phyloP scores from a whole-genome alignment of 2,797 vertebrate species.

The Mus caroli region DNA sequence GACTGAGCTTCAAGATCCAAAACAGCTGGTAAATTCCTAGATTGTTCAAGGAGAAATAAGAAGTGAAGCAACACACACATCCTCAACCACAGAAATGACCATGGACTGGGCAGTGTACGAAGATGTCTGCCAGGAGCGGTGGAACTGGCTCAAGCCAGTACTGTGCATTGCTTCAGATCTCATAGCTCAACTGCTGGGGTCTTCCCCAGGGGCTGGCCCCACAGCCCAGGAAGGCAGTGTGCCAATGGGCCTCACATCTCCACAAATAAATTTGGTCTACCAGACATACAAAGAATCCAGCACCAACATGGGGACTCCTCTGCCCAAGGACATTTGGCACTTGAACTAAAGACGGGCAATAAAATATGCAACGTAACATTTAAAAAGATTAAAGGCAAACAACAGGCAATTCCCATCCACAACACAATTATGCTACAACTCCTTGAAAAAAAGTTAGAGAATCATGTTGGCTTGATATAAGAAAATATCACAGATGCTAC shows the following conservation, averaged over 20 bases:
- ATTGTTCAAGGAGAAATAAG: not conserved
- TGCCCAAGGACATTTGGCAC: not conserved
- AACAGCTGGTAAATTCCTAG: not conserved
- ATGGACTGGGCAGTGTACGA: too few relatives aligned
- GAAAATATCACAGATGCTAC: not conserved
- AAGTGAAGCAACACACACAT: not conserved
- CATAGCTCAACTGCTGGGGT: not conserved
- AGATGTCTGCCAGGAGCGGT: too few relatives aligned
- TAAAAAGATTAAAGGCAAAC: not conserved
- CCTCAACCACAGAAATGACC: not conserved
- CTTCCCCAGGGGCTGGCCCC: not conserved
- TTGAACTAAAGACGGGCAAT: not conserved
- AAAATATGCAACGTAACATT: not conserved
- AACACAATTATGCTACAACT: not conserved
- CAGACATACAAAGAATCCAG: not conserved
- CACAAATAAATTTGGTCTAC: not conserved
- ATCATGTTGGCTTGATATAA: not conserved
- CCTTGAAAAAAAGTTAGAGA: not conserved
- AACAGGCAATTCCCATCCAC: not conserved
- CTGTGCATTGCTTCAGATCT: not conserved
- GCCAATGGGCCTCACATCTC: not conserved
- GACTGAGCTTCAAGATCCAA: not conserved
- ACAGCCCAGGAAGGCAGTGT: not conserved
- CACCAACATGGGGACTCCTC: not conserved
- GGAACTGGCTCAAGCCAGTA: not conserved